Base-by-base conservation (phyloP, 2,797 vertebrate species). In the Sebastes nivosus region DNA sequence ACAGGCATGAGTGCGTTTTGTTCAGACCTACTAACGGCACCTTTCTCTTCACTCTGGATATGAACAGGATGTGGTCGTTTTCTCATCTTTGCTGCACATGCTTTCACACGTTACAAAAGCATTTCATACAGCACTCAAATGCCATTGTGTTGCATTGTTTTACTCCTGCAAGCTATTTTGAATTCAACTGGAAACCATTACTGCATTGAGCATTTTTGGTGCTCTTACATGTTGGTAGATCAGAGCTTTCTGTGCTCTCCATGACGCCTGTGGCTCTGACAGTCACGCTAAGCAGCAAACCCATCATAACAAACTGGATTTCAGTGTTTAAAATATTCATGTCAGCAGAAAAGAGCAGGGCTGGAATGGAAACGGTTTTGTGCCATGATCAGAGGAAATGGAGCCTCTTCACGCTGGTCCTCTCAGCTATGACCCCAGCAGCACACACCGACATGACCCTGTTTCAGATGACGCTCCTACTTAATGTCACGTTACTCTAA, bases 251-350 rank as follows among this genome's bases (percentile, higher is more conserved):
- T 68, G 66, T 24, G 30, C 82, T 85, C 73, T 36, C 60, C 78
- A 24, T 68, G 84, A 46, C 6, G 83, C 79, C 72, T 6, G 66
- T 86, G 77, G 80, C 76, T 65, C 81, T 88, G 82, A 77, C 89
- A 91, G 79, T 81, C 81, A 88, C 80, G 75, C 84, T 80, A 88
- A 89, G 85, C 79, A 85, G 80, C 67, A 87, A 87, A 59, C 82
- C 67, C 80, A 75, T 80, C 76, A 69, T 88, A 71, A 81, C 82
- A 85, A 89, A 79, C 55, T 75, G 83, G 79, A 88, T 90, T 95
- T 91, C 84, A 55, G 66, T 58, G 59, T 90, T 91, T 94, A 82
- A 93, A 95, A 92, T 93, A 94, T 94, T 94, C 72, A 94, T 94
- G 87, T 88, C 77, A 89, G 86, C 75, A 82, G 87, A 90, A 72